Evolutionary conservation across 2,888 invertebrate species (phyloP).

Genomic region (Tetrapedia diversipes): DNA sequence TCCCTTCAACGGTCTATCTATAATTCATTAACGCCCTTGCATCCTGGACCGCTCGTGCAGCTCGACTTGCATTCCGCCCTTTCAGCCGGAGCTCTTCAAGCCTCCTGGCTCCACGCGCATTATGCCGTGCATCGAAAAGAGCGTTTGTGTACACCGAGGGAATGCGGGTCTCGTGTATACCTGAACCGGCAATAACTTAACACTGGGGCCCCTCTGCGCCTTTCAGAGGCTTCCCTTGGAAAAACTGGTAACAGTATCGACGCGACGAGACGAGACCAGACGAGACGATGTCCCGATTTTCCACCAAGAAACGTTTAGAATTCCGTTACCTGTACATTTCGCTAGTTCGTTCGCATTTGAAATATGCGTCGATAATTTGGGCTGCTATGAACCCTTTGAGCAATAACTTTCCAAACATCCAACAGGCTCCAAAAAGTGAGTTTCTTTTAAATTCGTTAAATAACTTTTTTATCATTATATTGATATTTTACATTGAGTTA

Average conservation of each 20-base stretch:
- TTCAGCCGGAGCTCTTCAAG: too few relatives aligned
- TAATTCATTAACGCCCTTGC: constrained; percentile 24
- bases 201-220: constrained; percentile 9
- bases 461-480: too few relatives aligned
- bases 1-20: constrained; percentile 4
- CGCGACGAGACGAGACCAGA: not conserved
- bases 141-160: not conserved
- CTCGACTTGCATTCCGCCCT: constrained; percentile 10
- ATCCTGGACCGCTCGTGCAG: not conserved
- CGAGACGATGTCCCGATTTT: too few relatives aligned
- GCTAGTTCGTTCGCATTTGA: too few relatives aligned
- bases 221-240: constrained; percentile 18
- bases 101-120: constrained; percentile 1
- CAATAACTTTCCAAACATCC: too few relatives aligned
- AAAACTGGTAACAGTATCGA: constrained; percentile 21
- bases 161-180: constrained; percentile 29
- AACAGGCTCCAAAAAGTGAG: too few relatives aligned
- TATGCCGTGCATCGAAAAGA: not conserved
- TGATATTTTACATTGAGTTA: too few relatives aligned
- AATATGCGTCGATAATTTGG: too few relatives aligned
- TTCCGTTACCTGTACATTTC: too few relatives aligned
- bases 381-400: too few relatives aligned
- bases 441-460: too few relatives aligned
- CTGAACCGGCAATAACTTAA: constrained; percentile 44
- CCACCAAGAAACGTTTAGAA: constrained; percentile 9